Evolutionary conservation across 1,140 invertebrate species (phyloP), one percentile per base, ranked within the genome.

Genomic region (Dysdera silvatica): DNA sequence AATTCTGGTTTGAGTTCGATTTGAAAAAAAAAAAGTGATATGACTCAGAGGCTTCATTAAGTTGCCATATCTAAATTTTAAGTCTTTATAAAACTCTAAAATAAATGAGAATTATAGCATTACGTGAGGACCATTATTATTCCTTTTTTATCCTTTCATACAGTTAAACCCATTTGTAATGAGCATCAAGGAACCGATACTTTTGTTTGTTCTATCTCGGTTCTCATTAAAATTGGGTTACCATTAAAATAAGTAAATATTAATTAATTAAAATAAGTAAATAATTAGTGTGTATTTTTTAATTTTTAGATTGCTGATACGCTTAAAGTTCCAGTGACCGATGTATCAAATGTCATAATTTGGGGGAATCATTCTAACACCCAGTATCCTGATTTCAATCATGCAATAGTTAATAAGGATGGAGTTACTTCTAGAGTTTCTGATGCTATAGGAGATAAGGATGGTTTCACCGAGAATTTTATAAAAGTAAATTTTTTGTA

Each of bases 291-390:
- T n/a, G n/a, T n/a, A n/a, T n/a, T n/a, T 6, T 33, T 60, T 55
- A 10, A 23, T 61, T 65, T 66, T 54, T 67, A 80, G 78, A 75
- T 84, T 70, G 80, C 81, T 28, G 61, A 68, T 6, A 72, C 74
- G 24, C 61, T 82, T 18, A 76, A 87, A 56, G 75, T 83, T n/a
- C 66, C 76, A 18, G 84, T 89, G 35, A 81, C 83, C 58, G 80
- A 86, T 71, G 86, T 98, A 3, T 84, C 84, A 68, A 96, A 97
- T 75, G 86, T 95, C 6, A 89, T 95, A 60, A 99, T 99, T 73
- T 99, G 97, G 97, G 97, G 97, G 26, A 99, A 99, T 78, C 97
- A 99, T 74, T 98, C 95, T 0, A 93, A 92, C 6, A 99, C 97
- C 3, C 96, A 99, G 79, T 98, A 91, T 76, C 96, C 97, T 20